phyloP scores from a whole-genome alignment of 2,113 vertebrate genomes.

The Istiophorus platypterus region DNA sequence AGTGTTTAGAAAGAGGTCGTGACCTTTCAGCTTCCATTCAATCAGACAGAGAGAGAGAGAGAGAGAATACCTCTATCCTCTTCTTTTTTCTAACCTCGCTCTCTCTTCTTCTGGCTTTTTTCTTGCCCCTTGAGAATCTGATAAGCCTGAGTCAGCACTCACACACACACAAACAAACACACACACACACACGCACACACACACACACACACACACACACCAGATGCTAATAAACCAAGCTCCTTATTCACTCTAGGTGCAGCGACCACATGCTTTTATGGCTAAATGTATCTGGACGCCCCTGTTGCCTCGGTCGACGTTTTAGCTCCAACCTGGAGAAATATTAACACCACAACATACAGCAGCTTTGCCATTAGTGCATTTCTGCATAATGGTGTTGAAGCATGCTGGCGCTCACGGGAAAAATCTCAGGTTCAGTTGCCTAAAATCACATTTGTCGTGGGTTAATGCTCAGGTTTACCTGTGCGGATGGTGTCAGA shows the following conservation, averaged over 20 bases:
- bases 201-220: constrained; percentile 52
- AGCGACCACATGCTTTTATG: constrained; percentile 10
- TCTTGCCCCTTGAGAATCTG: constrained; percentile 73
- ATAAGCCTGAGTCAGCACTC: constrained; percentile 77
- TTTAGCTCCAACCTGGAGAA: too few species aligned
- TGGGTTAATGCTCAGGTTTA: too few species aligned
- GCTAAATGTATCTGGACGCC: constrained; percentile 11
- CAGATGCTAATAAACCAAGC: constrained; percentile 68
- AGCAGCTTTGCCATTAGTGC: too few species aligned
- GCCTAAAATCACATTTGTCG: too few species aligned
- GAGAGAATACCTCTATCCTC: constrained; percentile 65
- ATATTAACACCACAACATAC: too few species aligned
- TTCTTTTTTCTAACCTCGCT: constrained; percentile 37
- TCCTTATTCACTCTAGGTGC: constrained; percentile 69
- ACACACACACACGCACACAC: constrained; percentile 42
- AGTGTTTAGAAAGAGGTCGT: constrained; percentile 82
- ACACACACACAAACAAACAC: constrained; percentile 45
- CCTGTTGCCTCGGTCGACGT: neutral
- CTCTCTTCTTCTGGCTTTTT: constrained; percentile 43
- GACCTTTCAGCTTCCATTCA: constrained; percentile 84
- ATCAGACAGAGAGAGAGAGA: constrained; percentile 73
- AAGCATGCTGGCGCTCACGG: too few species aligned
- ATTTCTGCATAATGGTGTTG: too few species aligned
- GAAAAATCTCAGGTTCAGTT: too few species aligned
- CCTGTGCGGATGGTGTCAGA: too few species aligned